Base-by-base conservation (phyloP, 2,797 vertebrate genomes). In the Mus caroli region DNA sequence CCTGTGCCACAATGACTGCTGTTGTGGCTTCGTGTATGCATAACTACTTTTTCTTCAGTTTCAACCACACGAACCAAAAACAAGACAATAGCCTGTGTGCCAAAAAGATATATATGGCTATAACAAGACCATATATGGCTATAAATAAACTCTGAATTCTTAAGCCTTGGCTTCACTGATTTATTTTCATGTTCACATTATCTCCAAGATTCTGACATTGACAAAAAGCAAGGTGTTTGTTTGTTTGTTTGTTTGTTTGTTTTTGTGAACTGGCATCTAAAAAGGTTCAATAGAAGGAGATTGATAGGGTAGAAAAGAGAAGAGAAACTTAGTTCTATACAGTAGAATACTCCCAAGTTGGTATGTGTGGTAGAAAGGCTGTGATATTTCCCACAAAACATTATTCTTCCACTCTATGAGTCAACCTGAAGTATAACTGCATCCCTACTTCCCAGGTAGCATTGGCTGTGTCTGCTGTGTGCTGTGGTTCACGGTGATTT, bases 401-500 rank as follows among this genome's bases (percentile, higher is more conserved):
- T 17, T 37, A 14, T 64, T 67, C 19, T 28, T 22, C 50, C 26
- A 80, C 46, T 37, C 37, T 14, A 67, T n/a, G 78, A 60, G 69
- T 64, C 67, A 31, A 78, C 67, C 22, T n/a, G 20, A 90, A 88
- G 52, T 87, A 43, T 96, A 73, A 97, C 3, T 37, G 2, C 0
- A 11, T 77, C n/a, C 60, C 11, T 6, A 3, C 80, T 88, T 89
- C 92, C 85, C 58, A 99, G 99, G 99, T 8, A 97, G 98, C 1
- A 98, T 97, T n/a, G 99, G 99, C 64, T 99, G 99, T 92, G 86
- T 99, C 94, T 99, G 99, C 99, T 98, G 98, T 4, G 6, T 99
- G 24, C 97, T 99, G 79, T 99, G 99, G 99, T 99, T 99, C 94
- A 52, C 96, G 0, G 96, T 99, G 0, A 99, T 99, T 75, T 98